Evolutionary conservation across 2,113 vertebrate genomes (phyloP).

Genomic region (Hippocampus comes): DNA sequence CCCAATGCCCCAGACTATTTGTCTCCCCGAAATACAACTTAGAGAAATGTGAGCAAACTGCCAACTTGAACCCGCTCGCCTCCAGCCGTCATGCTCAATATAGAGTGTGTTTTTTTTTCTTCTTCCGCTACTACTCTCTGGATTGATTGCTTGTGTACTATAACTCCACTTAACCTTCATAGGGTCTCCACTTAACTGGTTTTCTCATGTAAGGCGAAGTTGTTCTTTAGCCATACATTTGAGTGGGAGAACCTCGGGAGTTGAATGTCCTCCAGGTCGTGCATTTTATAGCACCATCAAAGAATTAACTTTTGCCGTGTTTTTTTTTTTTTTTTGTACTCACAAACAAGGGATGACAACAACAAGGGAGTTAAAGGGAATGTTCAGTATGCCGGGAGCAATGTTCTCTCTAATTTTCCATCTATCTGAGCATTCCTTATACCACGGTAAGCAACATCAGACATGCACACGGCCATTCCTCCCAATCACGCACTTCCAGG

Average conservation of each 20-base stretch:
- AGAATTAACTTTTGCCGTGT: too few species aligned
- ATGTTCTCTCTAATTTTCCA: too few species aligned
- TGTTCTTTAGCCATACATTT: neutral
- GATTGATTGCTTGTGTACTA: slow-evolving; percentile 4
- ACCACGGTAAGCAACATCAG: too few species aligned
- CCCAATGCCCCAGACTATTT: slow-evolving; percentile 39
- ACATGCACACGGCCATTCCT: too few species aligned
- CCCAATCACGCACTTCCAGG: too few species aligned
- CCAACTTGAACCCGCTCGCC: slow-evolving; percentile 10
- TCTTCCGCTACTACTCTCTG: neutral
- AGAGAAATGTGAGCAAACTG: slow-evolving; percentile 21
- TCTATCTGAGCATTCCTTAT: too few species aligned
- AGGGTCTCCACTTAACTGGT: neutral
- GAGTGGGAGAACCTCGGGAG: neutral
- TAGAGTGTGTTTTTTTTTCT: neutral
- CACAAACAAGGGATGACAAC: neutral
- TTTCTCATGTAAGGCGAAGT: neutral
- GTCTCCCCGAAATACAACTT: slow-evolving; percentile 40
- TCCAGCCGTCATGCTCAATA: slow-evolving; percentile 4
- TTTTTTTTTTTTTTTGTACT: neutral
- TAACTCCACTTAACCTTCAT: slow-evolving; percentile 5
- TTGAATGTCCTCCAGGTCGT: neutral
- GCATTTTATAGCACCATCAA: neutral
- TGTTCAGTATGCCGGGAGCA: too few species aligned
- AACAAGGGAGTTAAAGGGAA: too few species aligned